phyloP scores from a whole-genome alignment of 2,888 invertebrate genomes.

The Melieria picta region DNA sequence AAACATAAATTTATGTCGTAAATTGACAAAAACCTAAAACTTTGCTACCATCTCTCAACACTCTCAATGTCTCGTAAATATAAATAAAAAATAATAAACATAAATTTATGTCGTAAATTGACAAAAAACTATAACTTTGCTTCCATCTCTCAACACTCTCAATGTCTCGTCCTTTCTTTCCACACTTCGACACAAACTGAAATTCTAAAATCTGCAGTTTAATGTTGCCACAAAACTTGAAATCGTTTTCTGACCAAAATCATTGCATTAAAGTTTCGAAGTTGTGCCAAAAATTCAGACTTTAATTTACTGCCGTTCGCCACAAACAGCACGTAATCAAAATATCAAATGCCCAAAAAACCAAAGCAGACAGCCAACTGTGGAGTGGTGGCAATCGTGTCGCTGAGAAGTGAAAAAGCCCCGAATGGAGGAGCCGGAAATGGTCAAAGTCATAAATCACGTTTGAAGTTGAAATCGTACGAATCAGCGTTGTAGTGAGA shows the following conservation, averaged over 20 bases:
- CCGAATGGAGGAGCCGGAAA: conserved; percentile 10
- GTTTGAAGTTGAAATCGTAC: conserved; percentile 19
- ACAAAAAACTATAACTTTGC: not conserved
- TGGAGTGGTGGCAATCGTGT: not conserved
- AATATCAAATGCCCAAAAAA: conserved; percentile 6
- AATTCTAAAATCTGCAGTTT: too few species aligned
- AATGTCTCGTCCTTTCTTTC: not conserved
- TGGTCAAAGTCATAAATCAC: conserved; percentile 33
- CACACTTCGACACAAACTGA: not conserved
- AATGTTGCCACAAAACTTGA: too few species aligned
- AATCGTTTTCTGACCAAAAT: too few species aligned
- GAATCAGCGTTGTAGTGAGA: conserved; percentile 18
- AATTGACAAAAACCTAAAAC: not conserved
- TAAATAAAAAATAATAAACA: too few species aligned
- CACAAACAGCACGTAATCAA: conserved; percentile 26
- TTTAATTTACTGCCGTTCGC: conserved; percentile 19
- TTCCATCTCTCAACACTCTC: not conserved
- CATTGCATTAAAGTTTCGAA: not conserved
- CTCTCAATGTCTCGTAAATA: not conserved
- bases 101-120: too few species aligned
- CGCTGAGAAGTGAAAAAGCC: not conserved
- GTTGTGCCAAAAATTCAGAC: not conserved
- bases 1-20: too few species aligned
- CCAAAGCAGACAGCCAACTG: not conserved
- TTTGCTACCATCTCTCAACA: not conserved